phyloP scores from a whole-genome alignment of 2,113 vertebrate species.

The Eptatretus burgeri region DNA sequence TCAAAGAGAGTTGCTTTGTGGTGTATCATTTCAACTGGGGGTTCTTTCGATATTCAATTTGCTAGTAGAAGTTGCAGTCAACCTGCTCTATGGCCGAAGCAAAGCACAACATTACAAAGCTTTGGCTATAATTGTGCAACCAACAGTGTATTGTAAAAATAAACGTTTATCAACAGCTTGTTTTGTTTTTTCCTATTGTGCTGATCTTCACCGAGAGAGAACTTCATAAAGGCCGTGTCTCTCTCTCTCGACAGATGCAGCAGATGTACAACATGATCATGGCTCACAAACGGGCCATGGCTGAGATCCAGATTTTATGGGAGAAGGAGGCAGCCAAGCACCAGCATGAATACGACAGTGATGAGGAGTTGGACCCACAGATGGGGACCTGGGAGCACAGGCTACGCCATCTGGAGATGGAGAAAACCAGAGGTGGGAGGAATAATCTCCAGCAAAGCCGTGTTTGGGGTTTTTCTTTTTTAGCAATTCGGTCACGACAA shows the following conservation, averaged over 20 bases:
- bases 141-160: too few relatives aligned
- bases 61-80: too few relatives aligned
- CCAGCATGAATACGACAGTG: constrained; percentile 76
- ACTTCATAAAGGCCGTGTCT: not conserved
- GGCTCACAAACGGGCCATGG: constrained; percentile 81
- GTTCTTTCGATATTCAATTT: too few relatives aligned
- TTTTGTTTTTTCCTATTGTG: too few relatives aligned
- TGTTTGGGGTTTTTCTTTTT: not conserved
- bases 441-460: not conserved
- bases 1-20: too few relatives aligned
- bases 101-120: too few relatives aligned
- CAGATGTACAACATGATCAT: constrained; percentile 95
- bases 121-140: too few relatives aligned
- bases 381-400: constrained; percentile 81
- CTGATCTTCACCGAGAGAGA: too few relatives aligned
- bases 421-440: constrained; percentile 46
- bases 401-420: constrained; percentile 88
- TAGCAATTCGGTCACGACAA: too few relatives aligned
- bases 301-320: constrained; percentile 87
- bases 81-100: too few relatives aligned
- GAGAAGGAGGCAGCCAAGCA: constrained; percentile 56
- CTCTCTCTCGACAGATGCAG: constrained; percentile 38
- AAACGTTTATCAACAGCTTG: too few relatives aligned
- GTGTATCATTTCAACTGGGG: too few relatives aligned
- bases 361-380: constrained; percentile 55